phyloP scores from a whole-genome alignment of 2,888 invertebrate genomes.

The Cosmorhoe ocellata region DNA sequence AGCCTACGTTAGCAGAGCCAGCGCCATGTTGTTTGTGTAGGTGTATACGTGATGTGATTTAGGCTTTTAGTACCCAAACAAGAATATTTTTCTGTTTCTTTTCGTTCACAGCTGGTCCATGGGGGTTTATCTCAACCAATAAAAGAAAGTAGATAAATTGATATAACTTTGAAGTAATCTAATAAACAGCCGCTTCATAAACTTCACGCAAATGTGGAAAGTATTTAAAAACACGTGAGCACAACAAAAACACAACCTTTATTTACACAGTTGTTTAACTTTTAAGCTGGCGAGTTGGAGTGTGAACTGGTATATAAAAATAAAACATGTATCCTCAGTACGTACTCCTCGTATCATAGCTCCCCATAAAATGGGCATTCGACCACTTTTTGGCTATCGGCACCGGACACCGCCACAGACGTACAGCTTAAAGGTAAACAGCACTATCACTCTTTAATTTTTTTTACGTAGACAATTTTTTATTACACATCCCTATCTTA shows the following conservation, averaged over 20 bases:
- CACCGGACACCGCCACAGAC: too few species aligned
- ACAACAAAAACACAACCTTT: constrained; percentile 10
- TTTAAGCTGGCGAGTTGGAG: constrained; percentile 17
- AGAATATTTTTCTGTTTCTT: constrained; percentile 12
- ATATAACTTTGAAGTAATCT: too few species aligned
- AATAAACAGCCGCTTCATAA: too few species aligned
- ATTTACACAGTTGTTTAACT: constrained; percentile 20
- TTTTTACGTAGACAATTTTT: too few species aligned
- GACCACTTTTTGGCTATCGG: constrained; percentile 30
- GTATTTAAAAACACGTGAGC: constrained; percentile 20
- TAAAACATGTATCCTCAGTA: not conserved
- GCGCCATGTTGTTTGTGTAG: constrained; percentile 48
- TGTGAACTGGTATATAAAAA: constrained; percentile 20
- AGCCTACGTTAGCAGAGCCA: constrained; percentile 31
- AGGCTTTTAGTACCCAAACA: constrained; percentile 29
- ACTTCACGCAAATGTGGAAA: constrained; percentile 30
- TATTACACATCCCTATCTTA: too few species aligned
- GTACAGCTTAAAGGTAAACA: constrained; percentile 1
- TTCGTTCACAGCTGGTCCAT: not conserved
- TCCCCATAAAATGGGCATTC: constrained; percentile 27
- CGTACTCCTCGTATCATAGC: constrained; percentile 10
- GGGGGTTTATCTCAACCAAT: too few species aligned
- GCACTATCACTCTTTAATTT: not conserved
- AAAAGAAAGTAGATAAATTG: too few species aligned
- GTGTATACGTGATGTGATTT: constrained; percentile 51